Evolutionary conservation across 2,888 invertebrate genomes (phyloP).

Genomic region (Syrphus vitripennis): DNA sequence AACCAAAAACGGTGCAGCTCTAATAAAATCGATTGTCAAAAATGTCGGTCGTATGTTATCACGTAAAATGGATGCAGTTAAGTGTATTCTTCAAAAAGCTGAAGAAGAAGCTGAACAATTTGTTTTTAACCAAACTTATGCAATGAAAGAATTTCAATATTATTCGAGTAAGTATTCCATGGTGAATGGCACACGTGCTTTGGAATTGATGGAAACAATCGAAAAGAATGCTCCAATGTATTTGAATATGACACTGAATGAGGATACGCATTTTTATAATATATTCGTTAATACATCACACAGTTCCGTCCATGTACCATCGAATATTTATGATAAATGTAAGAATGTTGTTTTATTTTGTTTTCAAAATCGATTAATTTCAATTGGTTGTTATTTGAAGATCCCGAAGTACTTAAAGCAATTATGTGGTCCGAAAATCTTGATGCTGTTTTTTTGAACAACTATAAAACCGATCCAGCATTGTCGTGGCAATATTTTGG

Average conservation of each 20-base stretch:
- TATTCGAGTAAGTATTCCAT: slow-evolving; percentile 91
- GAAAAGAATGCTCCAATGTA: slow-evolving; percentile 81
- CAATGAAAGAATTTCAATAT: slow-evolving; percentile 82
- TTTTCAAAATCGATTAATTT: neutral
- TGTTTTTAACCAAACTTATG: slow-evolving; percentile 81
- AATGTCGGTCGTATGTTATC: slow-evolving; percentile 93
- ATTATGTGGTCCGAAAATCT: slow-evolving; percentile 95
- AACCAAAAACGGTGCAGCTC: slow-evolving; percentile 89
- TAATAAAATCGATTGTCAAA: slow-evolving; percentile 89
- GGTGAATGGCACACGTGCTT: slow-evolving; percentile 78
- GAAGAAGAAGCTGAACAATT: slow-evolving; percentile 86
- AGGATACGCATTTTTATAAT: slow-evolving; percentile 92
- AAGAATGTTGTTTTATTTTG: slow-evolving; percentile 51
- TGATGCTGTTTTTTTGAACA: slow-evolving; percentile 91
- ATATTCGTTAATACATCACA: slow-evolving; percentile 89
- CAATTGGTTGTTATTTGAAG: slow-evolving; percentile 76
- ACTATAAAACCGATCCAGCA: slow-evolving; percentile 93
- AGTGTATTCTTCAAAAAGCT: slow-evolving; percentile 90
- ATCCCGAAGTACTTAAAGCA: slow-evolving; percentile 85
- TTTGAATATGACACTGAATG: slow-evolving; percentile 84
- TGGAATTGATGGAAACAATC: slow-evolving; percentile 76
- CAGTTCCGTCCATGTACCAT: slow-evolving; percentile 96
- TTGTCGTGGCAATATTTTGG: slow-evolving; percentile 99
- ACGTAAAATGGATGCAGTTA: slow-evolving; percentile 94
- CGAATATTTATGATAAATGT: slow-evolving; percentile 94